Base-by-base conservation (phyloP, 2,113 vertebrate species). In the Pachypanchax playfairii region DNA sequence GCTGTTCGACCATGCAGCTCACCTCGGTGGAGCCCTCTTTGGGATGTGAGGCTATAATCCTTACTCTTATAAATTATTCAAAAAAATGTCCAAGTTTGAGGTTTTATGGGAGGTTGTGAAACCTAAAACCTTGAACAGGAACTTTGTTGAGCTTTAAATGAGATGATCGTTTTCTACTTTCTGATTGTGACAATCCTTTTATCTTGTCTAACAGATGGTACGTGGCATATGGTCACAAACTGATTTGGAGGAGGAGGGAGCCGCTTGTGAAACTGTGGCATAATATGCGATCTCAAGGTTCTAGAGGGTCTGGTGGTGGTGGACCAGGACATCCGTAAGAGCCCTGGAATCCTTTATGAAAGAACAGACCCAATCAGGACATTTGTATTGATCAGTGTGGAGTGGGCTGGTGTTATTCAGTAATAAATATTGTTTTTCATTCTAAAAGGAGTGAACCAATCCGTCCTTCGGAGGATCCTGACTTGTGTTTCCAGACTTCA, bases 241-340 rank as follows among this genome's bases (percentile, higher is more conserved):
- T 98, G 51, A 95, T 99, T 26, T 99, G 96, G 96, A 96, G 95
- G 84, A 98, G 94, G 82, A 93, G 96, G 79, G 94, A 98, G 62
- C 94, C 93, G 0, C 87, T 98, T 28, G 94, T 99, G 77, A 98
- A 96, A 87, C 84, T 94, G 6, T 99, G 97, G 97, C 97, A 98
- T 59, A 89, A 94, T 85, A 80, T 96, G 4, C 80, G 87, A 4
- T 81, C 76, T 25, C 29, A 58, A 20, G 67, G 63, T 4, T 8
- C 35, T 2, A 47, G 50, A 36, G 82, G 82, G 42, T 70, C 77
- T 71, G 88, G 90, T 46, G 91, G 87, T 43, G 92, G 79, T 2
- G 35, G 73, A 53, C 43, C 75, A 5, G 60, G 73, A 52, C 33
- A 80, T 20, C 26, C 47, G 5, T 79, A 59, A 25, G 33, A 25